phyloP scores from a whole-genome alignment of 2,888 invertebrate genomes.

The Unio pictorum region DNA sequence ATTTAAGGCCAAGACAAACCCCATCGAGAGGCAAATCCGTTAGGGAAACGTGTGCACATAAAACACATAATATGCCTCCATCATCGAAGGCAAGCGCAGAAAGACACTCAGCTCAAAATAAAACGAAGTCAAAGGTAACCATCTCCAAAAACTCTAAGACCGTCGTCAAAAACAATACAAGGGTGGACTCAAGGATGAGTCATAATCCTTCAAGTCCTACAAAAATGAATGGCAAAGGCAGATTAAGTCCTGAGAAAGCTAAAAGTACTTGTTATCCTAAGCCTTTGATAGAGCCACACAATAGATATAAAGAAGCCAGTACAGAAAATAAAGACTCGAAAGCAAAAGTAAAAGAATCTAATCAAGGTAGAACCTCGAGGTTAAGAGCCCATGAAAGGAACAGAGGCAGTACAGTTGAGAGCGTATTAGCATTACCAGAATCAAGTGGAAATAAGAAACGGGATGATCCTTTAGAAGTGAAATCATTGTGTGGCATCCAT shows the following conservation, averaged over 20 bases:
- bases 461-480: slow-evolving; percentile 16
- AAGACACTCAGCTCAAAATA: not conserved
- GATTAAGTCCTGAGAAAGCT: not conserved
- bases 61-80: not conserved
- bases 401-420: not conserved
- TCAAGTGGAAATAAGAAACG: not conserved
- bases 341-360: not conserved
- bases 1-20: not conserved
- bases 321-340: not conserved
- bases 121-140: not conserved
- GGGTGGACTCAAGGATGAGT: not conserved
- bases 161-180: not conserved
- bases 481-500: slow-evolving; percentile 27
- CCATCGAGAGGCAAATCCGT: not conserved
- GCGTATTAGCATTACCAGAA: not conserved
- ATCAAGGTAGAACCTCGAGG: not conserved
- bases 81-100: not conserved
- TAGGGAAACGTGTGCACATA: not conserved
- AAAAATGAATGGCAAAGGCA: not conserved
- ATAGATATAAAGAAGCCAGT: not conserved
- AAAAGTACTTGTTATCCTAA: not conserved
- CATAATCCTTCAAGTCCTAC: not conserved
- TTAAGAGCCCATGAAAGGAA: not conserved
- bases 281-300: not conserved
- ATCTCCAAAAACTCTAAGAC: not conserved